Evolutionary conservation across 2,797 vertebrate species (phyloP).

Genomic region (Xenopus petersii): DNA sequence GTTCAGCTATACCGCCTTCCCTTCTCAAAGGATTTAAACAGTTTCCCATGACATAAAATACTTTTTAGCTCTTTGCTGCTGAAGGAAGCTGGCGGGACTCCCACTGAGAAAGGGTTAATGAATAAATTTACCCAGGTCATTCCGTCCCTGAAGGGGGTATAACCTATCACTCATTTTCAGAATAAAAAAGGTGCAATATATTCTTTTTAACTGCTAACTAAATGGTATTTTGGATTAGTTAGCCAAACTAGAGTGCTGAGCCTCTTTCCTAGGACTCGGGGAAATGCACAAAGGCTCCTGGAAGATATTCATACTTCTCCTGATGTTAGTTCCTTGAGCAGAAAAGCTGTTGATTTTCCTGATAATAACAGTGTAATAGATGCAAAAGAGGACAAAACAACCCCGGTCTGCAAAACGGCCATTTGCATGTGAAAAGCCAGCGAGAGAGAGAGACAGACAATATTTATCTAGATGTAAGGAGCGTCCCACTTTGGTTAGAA

Average conservation of each 20-base stretch:
- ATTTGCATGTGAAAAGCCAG: slow-evolving; percentile 45
- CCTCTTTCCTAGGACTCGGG: slow-evolving; percentile 8
- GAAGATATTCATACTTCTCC: slow-evolving; percentile 15
- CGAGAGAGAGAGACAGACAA: slow-evolving; percentile 51
- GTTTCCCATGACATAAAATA: slow-evolving; percentile 28
- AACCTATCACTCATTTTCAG: slow-evolving; percentile 36
- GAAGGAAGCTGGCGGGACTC: slow-evolving; percentile 24
- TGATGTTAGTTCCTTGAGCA: slow-evolving; percentile 52
- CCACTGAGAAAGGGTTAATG: slow-evolving; percentile 36
- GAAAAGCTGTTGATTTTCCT: slow-evolving; percentile 58
- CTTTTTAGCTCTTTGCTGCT: slow-evolving; percentile 8
- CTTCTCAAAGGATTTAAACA: not conserved
- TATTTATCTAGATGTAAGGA: slow-evolving; percentile 49
- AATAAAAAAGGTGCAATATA: not conserved
- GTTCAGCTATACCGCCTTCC: slow-evolving; percentile 5
- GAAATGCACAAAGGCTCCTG: slow-evolving; percentile 17
- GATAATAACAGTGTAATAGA: slow-evolving; percentile 56
- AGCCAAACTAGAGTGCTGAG: slow-evolving; percentile 8
- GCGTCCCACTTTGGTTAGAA: slow-evolving; percentile 10
- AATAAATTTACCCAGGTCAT: slow-evolving; percentile 18
- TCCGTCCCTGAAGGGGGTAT: slow-evolving; percentile 33
- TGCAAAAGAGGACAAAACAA: slow-evolving; percentile 48
- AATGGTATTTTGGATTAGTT: slow-evolving; percentile 18
- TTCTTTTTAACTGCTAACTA: slow-evolving; percentile 9
- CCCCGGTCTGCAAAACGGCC: slow-evolving; percentile 40